These are phyloP conservation scores for Spermophilus dauricus DNA, from an alignment of 2,113 vertebrate genomes.

Conservation along the genomic window DNA sequence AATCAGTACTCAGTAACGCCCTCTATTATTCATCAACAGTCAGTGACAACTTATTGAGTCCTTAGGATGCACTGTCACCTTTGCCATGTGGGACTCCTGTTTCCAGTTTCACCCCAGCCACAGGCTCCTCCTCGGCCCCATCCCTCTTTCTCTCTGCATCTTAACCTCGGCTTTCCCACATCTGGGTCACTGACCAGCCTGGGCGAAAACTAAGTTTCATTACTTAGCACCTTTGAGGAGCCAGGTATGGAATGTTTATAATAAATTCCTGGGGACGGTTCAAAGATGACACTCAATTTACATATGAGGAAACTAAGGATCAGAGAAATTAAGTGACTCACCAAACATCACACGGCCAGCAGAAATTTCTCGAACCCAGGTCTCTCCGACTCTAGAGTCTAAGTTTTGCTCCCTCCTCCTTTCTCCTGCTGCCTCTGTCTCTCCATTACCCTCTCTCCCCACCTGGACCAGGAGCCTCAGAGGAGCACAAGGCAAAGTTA, in stretches of 20 bases:
- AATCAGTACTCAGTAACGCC: background rate
- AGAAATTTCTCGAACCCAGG: background rate
- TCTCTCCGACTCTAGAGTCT: background rate
- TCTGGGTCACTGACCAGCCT: slow-evolving; percentile 1
- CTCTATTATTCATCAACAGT: background rate
- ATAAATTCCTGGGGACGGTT: background rate
- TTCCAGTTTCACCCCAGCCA: background rate
- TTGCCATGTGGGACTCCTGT: background rate
- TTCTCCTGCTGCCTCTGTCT: background rate
- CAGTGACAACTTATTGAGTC: background rate
- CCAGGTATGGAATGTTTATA: background rate
- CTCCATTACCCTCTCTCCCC: background rate
- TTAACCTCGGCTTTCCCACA: background rate
- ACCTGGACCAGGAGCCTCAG: background rate
- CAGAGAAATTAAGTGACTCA: slow-evolving; percentile 39
- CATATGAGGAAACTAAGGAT: background rate
- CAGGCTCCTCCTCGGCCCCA: background rate
- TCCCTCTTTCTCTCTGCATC: background rate
- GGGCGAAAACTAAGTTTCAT: background rate
- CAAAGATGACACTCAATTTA: slow-evolving; percentile 8
- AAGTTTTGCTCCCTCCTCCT: background rate
- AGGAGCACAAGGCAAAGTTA: slow-evolving; percentile 50
- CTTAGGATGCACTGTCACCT: background rate
- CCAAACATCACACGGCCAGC: background rate
- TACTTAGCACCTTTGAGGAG: background rate